phyloP scores from a whole-genome alignment of 1,140 invertebrate species.

The Danaus plexippus region DNA sequence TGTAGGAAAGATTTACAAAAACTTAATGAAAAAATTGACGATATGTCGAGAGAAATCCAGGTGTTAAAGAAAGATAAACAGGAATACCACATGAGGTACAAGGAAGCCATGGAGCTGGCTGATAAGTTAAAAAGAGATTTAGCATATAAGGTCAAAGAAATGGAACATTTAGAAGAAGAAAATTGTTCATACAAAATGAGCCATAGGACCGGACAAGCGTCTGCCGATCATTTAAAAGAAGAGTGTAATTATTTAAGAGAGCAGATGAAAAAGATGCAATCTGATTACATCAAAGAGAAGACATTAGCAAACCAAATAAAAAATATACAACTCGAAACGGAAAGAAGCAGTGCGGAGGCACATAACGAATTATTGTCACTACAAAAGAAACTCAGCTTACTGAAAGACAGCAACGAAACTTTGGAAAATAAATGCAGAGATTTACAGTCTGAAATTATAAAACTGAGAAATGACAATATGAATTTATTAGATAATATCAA shows the following conservation, averaged over 20 bases:
- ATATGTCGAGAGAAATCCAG: slow-evolving; percentile 42
- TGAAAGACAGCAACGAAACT: slow-evolving; percentile 67
- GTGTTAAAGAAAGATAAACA: slow-evolving; percentile 55
- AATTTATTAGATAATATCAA: slow-evolving; percentile 70
- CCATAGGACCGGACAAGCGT: slow-evolving; percentile 54
- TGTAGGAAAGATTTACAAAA: slow-evolving; percentile 37
- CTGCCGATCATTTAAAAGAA: slow-evolving; percentile 51
- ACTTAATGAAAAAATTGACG: slow-evolving; percentile 41
- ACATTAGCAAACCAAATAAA: slow-evolving; percentile 70
- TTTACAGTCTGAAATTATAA: slow-evolving; percentile 71
- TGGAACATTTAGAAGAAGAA: slow-evolving; percentile 59
- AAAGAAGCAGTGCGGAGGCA: slow-evolving; percentile 72
- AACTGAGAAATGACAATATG: slow-evolving; percentile 72
- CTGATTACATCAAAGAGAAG: slow-evolving; percentile 62
- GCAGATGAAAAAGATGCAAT: slow-evolving; percentile 61
- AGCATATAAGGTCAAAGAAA: slow-evolving; percentile 50
- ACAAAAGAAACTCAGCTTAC: slow-evolving; percentile 72
- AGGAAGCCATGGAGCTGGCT: slow-evolving; percentile 43
- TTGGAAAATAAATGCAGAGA: slow-evolving; percentile 73
- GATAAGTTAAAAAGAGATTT: slow-evolving; percentile 62
- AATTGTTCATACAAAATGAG: slow-evolving; percentile 62
- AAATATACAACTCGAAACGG: slow-evolving; percentile 75
- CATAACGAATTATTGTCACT: slow-evolving; percentile 72
- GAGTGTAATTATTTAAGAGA: slow-evolving; percentile 63
- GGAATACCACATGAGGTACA: slow-evolving; percentile 49